A percentile compares a stretch with the other conserved stretches of the same genome.
These are phyloP conservation scores for Hirtodrosophila histrioides DNA, from an alignment of 2,888 invertebrate species.

Conservation along the genomic window DNA sequence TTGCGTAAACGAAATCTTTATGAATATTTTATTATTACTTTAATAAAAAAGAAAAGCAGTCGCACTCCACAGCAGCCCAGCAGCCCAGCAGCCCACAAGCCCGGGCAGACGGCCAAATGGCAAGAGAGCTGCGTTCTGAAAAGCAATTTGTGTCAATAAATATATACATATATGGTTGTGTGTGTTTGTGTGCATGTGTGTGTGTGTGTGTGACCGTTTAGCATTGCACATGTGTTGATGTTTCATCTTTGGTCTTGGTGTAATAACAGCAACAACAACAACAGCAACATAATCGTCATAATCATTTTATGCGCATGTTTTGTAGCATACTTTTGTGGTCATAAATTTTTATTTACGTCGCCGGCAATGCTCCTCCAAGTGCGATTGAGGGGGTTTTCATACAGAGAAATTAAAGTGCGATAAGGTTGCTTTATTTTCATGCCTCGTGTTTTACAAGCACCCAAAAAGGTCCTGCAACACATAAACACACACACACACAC, in stretches of 20 bases:
- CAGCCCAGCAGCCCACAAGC: not conserved
- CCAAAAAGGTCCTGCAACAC: conserved; percentile 34
- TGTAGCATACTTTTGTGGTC: conserved; percentile 71
- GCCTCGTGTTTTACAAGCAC: conserved; percentile 54
- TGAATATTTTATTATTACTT: conserved; percentile 80
- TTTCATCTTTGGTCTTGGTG: conserved; percentile 38
- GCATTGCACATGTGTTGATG: conserved; percentile 46
- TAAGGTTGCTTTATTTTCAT: conserved; percentile 68
- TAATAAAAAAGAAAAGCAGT: conserved; percentile 53
- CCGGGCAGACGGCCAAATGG: conserved; percentile 26
- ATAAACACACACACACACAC: conserved; percentile 1
- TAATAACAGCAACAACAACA: conserved; percentile 43
- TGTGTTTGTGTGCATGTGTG: conserved; percentile 27
- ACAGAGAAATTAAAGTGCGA: conserved; percentile 73
- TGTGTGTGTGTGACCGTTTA: conserved; percentile 39
- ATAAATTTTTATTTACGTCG: conserved; percentile 75
- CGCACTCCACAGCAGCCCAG: too few relatives aligned
- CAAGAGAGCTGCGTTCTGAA: conserved; percentile 44
- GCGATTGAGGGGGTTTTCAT: conserved; percentile 31
- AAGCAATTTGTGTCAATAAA: conserved; percentile 82
- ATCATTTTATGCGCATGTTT: conserved; percentile 78
- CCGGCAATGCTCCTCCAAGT: conserved; percentile 42
- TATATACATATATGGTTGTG: conserved; percentile 36
- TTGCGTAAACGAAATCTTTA: conserved; percentile 73
- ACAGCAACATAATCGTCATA: conserved; percentile 73